Base-by-base conservation (phyloP, 2,113 vertebrate species). In the Centropus bengalensis region DNA sequence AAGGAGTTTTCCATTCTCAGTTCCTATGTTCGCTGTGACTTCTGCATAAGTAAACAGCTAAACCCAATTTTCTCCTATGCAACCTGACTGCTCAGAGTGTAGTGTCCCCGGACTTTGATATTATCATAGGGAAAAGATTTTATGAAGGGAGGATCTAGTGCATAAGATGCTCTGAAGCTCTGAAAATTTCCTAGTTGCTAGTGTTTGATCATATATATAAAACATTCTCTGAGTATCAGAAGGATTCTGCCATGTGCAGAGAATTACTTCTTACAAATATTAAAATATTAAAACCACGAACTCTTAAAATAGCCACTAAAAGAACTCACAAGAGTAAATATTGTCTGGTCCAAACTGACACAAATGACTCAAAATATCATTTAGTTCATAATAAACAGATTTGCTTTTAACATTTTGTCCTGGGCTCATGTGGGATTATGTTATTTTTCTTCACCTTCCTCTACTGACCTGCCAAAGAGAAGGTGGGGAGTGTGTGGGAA, bases 1-100 rank as follows among this genome's bases (percentile, higher is more conserved):
- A 5, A 23, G 8, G 18, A 13, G 5, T 7, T 23, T 32, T 27
- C 45, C 40, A 13, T 32, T 6, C 42, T 33, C 20, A n/a, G 0
- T 28, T 44, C 36, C 42, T 42, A 33, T 71, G n/a, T 5, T 59
- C 28, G 8, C 51, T 36, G 18, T 5, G 14, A 19, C 20, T 71
- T 70, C 32, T 45, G 4, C 7, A 15, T 8, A 55, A 18, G 2
- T 33, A 55, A 54, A 6, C 56, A 58, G 19, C 58, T 30, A 85
- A 89, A 32, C 14, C 5, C 23, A 36, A 13, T 20, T 60, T 77
- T 88, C 8, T 42, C 8, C 30, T 19, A 8, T 4, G 14, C 62
- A 79, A 2, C 8, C n/a, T 9, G 19, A 2, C 9, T 54, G 9
- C 11, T 60, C 17, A 22, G 40, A 12, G 12, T 16, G 11, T 13